Conservation (phyloP, 2,797 vertebrate genomes). For the Pristis pectinata region DNA sequence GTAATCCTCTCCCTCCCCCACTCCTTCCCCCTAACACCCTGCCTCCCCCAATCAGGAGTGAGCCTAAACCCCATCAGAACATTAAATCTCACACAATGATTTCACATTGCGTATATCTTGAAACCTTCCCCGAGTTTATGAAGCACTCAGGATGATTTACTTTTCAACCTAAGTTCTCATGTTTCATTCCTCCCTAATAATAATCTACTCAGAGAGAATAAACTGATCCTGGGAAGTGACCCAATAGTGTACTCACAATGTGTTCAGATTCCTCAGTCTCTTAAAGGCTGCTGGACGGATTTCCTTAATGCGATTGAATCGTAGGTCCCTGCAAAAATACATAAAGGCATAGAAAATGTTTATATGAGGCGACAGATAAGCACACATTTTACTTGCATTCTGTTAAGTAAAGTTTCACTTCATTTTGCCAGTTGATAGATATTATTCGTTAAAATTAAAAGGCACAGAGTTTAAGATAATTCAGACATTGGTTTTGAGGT, state of each 20-base stretch:
- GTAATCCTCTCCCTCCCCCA: too few species aligned
- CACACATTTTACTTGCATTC: not conserved
- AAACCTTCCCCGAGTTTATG: not conserved
- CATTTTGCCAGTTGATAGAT: not conserved
- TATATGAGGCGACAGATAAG: not conserved
- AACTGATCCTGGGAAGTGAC: not conserved
- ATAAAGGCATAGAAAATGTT: conserved; percentile 38
- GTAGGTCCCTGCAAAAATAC: conserved; percentile 52
- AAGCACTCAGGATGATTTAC: not conserved
- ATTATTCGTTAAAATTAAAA: not conserved
- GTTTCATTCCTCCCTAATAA: not conserved
- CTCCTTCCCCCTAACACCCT: too few species aligned
- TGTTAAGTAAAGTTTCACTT: not conserved
- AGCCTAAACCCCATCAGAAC: conserved; percentile 12
- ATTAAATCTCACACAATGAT: not conserved
- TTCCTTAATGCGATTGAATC: conserved; percentile 57
- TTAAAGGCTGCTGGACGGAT: conserved; percentile 50
- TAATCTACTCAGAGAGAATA: not conserved
- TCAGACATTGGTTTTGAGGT: not conserved
- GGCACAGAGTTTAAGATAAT: not conserved
- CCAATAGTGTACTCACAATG: conserved; percentile 47
- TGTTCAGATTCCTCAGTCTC: conserved; percentile 54
- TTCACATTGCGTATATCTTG: not conserved
- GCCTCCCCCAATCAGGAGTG: not conserved
- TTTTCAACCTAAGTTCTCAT: not conserved